These are phyloP conservation scores for Dichetophora obliterata DNA, from an alignment of 2,888 invertebrate genomes.

Conservation along the genomic window DNA sequence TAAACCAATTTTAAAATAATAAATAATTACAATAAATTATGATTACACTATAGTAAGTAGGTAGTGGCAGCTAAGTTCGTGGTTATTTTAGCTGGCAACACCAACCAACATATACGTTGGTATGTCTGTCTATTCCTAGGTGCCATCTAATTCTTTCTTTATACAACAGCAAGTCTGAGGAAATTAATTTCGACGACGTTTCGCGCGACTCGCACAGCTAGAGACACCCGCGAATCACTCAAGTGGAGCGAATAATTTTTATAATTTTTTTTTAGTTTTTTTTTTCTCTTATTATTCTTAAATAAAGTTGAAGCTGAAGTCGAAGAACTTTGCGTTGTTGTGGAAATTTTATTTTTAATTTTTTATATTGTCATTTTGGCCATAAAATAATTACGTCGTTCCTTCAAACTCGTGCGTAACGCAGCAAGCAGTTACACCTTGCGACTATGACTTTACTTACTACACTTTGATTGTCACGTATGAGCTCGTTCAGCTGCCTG, in stretches of 20 bases:
- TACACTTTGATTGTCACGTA: constrained; percentile 26
- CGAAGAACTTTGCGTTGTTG: constrained; percentile 27
- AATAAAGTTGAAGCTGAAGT: constrained; percentile 20
- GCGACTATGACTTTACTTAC: not conserved
- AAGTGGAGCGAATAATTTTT: constrained; percentile 54
- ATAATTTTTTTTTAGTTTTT: not conserved
- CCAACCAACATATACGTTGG: constrained; percentile 48
- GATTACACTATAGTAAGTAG: constrained; percentile 64
- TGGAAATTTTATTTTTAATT: not conserved
- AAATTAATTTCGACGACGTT: constrained; percentile 43
- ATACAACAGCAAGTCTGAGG: constrained; percentile 4
- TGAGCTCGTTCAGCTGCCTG: constrained; percentile 36
- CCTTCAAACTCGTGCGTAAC: constrained; percentile 23
- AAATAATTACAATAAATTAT: constrained; percentile 65
- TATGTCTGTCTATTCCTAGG: constrained; percentile 13
- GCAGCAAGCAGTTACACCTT: not conserved
- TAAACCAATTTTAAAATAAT: constrained; percentile 56
- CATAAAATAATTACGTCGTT: constrained; percentile 48
- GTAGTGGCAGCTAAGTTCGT: constrained; percentile 54
- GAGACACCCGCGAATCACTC: constrained; percentile 61
- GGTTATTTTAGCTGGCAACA: constrained; percentile 46
- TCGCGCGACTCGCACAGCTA: constrained; percentile 35
- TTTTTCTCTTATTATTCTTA: not conserved
- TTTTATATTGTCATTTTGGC: constrained; percentile 56
- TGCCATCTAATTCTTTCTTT: constrained; percentile 36